Evolutionary conservation across 2,113 vertebrate genomes (phyloP).

Genomic region (Balaeniceps rex): DNA sequence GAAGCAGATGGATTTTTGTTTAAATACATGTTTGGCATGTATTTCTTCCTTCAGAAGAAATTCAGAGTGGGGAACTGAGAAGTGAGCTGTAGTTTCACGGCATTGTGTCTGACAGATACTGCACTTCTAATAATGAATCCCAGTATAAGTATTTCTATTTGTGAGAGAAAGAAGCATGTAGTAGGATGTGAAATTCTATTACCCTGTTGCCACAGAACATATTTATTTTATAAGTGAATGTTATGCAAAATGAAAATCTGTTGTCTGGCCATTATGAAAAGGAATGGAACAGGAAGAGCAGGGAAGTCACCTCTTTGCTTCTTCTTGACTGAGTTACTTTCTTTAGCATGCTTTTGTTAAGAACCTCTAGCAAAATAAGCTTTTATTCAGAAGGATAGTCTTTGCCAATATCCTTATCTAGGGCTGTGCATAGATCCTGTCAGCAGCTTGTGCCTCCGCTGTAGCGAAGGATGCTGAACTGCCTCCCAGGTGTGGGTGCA

Average conservation of each 20-base stretch:
- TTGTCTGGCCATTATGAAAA: background rate
- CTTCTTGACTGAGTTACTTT: background rate
- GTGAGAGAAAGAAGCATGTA: background rate
- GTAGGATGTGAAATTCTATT: background rate
- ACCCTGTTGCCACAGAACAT: background rate
- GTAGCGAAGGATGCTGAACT: background rate
- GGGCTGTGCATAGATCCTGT: background rate
- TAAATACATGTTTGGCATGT: background rate
- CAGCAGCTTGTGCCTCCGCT: background rate
- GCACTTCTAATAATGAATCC: background rate
- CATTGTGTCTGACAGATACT: background rate
- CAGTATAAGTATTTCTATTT: background rate
- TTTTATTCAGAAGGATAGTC: background rate
- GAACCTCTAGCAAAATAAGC: background rate
- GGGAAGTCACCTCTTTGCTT: background rate
- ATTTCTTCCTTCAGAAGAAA: background rate
- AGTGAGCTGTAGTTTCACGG: background rate
- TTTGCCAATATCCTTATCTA: background rate
- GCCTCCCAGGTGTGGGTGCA: background rate
- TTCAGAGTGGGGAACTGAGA: background rate
- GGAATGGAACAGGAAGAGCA: background rate
- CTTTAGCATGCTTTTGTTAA: background rate
- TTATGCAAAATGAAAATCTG: background rate
- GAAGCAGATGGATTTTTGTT: background rate
- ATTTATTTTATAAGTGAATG: background rate